Percentiles rank a stretch among this genome's conserved stretches.
These are phyloP conservation scores for Drosophila leonis DNA, from an alignment of 2,888 invertebrate species.

Conservation along the genomic window DNA sequence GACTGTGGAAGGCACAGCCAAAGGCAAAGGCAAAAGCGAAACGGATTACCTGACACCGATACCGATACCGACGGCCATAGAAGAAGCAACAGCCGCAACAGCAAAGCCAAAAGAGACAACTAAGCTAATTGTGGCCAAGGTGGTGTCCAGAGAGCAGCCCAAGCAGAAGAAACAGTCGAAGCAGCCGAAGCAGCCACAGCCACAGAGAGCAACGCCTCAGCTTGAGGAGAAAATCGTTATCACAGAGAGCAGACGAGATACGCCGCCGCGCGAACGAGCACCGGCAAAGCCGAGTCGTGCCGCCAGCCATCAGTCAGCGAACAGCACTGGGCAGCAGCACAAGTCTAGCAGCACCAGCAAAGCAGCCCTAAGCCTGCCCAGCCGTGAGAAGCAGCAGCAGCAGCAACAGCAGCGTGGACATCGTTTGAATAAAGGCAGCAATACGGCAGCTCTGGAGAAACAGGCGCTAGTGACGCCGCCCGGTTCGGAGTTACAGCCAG, in stretches of 20 bases:
- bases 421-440: slow-evolving; percentile 66
- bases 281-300: slow-evolving; percentile 83
- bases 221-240: slow-evolving; percentile 78
- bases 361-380: slow-evolving; percentile 18
- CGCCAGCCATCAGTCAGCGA: slow-evolving; percentile 48
- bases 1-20: slow-evolving; percentile 34
- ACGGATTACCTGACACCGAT: slow-evolving; percentile 76
- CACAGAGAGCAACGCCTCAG: slow-evolving; percentile 18
- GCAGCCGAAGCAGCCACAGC: slow-evolving; percentile 16
- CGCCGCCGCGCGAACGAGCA: slow-evolving; percentile 84
- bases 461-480: slow-evolving; percentile 53
- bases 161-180: slow-evolving; percentile 56
- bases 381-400: slow-evolving; percentile 71
- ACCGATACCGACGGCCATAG: slow-evolving; percentile 18
- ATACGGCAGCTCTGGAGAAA: slow-evolving; percentile 27
- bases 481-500: slow-evolving; percentile 38
- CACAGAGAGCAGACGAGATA: slow-evolving; percentile 84
- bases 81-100: slow-evolving; percentile 17
- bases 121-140: slow-evolving; percentile 76
- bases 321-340: slow-evolving; percentile 59
- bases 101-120: slow-evolving; percentile 40
- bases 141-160: slow-evolving; percentile 52
- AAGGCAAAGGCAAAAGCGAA: slow-evolving; percentile 54
- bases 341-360: slow-evolving; percentile 52
- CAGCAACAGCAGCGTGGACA: slow-evolving; percentile 81